Base-by-base conservation (phyloP, 2,888 invertebrate species). In the Cryptus armator region DNA sequence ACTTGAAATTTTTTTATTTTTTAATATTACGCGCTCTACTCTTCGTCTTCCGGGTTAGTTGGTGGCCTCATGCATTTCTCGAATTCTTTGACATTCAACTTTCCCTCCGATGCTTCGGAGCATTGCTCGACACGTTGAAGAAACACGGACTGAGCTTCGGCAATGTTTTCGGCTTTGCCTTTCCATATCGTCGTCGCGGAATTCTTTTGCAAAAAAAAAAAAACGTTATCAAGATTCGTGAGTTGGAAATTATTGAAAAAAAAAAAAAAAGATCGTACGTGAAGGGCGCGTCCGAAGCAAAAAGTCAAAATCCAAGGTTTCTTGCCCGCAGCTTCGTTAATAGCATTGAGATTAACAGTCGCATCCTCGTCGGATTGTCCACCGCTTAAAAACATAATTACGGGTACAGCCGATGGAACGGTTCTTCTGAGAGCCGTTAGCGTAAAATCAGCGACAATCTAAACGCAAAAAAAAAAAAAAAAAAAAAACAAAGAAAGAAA, bases 361-460 rank as follows among this genome's bases (percentile, higher is more conserved):
- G 99, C 98, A 91, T 99, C 99, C 92, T 98, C 98, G 93, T 99
- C 99, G 56, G 98, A 98, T 95, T 99, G 99, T 86, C 99, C 99
- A 86, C 99, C 99, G 88, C 98, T 99, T 91, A 99, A 95, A 97
- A 99, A 99, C 88, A 97, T 97, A 85, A 99, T 94, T 90, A 98
- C 98, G 93, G 99, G 97, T 89, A 99, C 98, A 83, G 99, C 99
- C 84, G 97, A 96, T 70, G 99, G 99, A 46, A 99, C 98, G 88
- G 98, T 98, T 91, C 99, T 96, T 90, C 97, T 96, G 83, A 99
- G 95, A 89, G 99, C 98, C 76, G 96, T 96, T 77, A 99, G 97
- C 16, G 99, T 99, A 78, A 98, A 98, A 88, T 96, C 95, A 24
- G 97, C 99, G 87, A 98, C 96, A 90, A 99, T 97, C 92, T 96